Conservation (phyloP, 1,140 invertebrate species). For the Kradibia gibbosae region DNA sequence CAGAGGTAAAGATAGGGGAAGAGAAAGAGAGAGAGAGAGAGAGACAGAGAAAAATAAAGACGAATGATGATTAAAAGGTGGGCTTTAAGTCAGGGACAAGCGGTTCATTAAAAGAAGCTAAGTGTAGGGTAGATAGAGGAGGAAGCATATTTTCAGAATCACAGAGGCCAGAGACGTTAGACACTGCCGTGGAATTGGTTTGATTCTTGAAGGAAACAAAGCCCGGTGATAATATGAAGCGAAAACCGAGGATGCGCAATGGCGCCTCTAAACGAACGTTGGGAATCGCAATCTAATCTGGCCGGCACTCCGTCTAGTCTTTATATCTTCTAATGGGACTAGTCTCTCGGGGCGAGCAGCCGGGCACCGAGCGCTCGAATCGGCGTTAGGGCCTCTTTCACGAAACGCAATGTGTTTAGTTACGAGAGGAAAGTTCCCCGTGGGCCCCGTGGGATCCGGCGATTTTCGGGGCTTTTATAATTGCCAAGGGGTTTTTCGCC, state of each 20-base stretch:
- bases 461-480: slow-evolving; percentile 39
- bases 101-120: slow-evolving; percentile 5
- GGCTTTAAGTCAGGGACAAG: background rate
- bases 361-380: background rate
- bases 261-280: background rate
- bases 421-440: slow-evolving; percentile 38
- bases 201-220: background rate
- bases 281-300: slow-evolving; percentile 42
- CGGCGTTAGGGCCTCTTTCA: slow-evolving; percentile 46
- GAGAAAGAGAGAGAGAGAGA: too few species aligned
- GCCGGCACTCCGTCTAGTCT: background rate
- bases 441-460: background rate
- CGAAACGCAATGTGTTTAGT: slow-evolving; percentile 66
- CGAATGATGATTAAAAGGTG: slow-evolving; percentile 15
- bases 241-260: slow-evolving; percentile 52
- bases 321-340: background rate
- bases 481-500: slow-evolving; percentile 33
- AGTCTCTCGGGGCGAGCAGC: background rate
- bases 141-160: background rate
- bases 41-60: too few species aligned
- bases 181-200: background rate
- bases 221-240: slow-evolving; percentile 50
- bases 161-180: background rate
- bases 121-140: slow-evolving; percentile 13
- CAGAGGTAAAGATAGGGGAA: too few species aligned